A percentile compares a stretch with the other conserved stretches of the same genome.
phyloP scores from a whole-genome alignment of 2,113 vertebrate species.

The Copsychus sechellarum region DNA sequence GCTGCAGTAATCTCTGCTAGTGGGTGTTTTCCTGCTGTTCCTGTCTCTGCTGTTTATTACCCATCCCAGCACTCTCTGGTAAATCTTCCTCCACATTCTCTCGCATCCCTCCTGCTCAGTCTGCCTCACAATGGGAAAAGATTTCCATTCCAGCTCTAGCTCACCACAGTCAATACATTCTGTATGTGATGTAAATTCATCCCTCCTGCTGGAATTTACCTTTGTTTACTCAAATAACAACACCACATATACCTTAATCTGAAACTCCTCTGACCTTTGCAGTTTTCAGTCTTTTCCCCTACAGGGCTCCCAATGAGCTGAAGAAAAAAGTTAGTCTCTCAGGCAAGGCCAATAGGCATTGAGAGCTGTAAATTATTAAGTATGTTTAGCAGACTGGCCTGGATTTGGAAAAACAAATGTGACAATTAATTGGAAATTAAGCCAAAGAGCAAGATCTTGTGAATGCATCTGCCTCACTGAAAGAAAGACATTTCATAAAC shows the following conservation, averaged over 20 bases:
- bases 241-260: neutral
- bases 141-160: neutral
- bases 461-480: neutral
- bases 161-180: neutral
- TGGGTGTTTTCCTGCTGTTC: neutral
- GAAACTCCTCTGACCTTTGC: conserved; percentile 14
- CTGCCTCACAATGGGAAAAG: neutral
- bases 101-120: neutral
- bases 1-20: neutral
- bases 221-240: neutral
- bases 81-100: neutral
- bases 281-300: neutral
- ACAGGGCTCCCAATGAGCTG: neutral
- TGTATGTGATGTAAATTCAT: neutral
- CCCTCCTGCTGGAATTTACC: neutral
- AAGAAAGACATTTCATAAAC: conserved; percentile 7
- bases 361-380: neutral
- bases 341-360: neutral
- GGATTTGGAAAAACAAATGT: neutral
- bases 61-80: neutral
- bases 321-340: neutral
- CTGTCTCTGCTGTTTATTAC: neutral
- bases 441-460: neutral
- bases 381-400: neutral
- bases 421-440: neutral